These are phyloP conservation scores for Charanyca ferruginea DNA, from an alignment of 2,888 invertebrate genomes.

Conservation along the genomic window DNA sequence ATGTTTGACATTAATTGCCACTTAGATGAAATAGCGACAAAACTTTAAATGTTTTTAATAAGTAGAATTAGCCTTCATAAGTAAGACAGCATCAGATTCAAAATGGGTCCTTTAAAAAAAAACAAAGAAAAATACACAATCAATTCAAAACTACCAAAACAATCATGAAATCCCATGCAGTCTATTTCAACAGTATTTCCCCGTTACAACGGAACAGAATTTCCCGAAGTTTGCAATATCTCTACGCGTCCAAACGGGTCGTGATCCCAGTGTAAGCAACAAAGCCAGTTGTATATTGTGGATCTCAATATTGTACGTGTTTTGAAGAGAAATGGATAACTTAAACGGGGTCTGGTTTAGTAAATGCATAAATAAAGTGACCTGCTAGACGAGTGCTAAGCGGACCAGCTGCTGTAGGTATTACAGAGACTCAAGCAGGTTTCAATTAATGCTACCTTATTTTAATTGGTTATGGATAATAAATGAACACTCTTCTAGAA, in stretches of 20 bases:
- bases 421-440: no score
- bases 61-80: no score
- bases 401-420: background rate
- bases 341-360: conserved; percentile 46
- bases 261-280: conserved; percentile 53
- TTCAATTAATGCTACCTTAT: no score
- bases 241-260: conserved; percentile 33
- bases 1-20: no score
- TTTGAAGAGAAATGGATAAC: conserved; percentile 53
- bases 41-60: no score
- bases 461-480: no score
- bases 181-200: conserved; percentile 28
- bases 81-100: no score
- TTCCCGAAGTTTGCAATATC: conserved; percentile 44
- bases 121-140: background rate
- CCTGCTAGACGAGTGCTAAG: conserved; percentile 10
- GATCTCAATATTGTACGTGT: conserved; percentile 64
- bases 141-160: background rate
- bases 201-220: conserved; percentile 20
- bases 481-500: no score
- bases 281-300: conserved; percentile 57
- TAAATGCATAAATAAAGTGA: conserved; percentile 51
- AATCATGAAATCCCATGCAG: conserved; percentile 6
- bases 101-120: no score
- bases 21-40: no score